Evolutionary conservation across 2,113 vertebrate species (phyloP).

Genomic region (Lepisosteus osseus): DNA sequence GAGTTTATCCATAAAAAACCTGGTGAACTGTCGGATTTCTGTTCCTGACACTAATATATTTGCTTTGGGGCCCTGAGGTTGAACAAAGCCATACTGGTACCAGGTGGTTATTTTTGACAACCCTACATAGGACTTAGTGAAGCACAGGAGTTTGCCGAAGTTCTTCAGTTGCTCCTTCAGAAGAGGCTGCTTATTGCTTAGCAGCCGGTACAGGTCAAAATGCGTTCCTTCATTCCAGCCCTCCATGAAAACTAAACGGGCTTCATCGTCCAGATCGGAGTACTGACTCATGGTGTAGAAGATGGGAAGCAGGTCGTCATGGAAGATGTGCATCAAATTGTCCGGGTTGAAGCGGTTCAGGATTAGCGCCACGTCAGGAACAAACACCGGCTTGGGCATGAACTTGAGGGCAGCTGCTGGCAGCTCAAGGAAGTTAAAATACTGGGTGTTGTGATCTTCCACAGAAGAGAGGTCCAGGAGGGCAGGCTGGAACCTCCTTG

Average conservation of each 20-base stretch:
- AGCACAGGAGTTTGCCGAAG: constrained; percentile 91
- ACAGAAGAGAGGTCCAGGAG: constrained; percentile 92
- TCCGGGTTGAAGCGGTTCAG: constrained; percentile 94
- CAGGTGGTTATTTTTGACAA: constrained; percentile 95
- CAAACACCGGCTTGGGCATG: constrained; percentile 91
- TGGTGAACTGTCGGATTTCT: constrained; percentile 87
- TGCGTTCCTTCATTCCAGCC: constrained; percentile 88
- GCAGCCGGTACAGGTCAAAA: constrained; percentile 88
- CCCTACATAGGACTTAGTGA: constrained; percentile 88
- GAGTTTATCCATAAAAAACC: constrained; percentile 74
- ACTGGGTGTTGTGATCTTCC: constrained; percentile 96
- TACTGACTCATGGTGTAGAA: constrained; percentile 95
- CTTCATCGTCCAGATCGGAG: constrained; percentile 77
- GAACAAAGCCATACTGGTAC: constrained; percentile 97
- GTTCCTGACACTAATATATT: constrained; percentile 92
- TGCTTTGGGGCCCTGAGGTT: constrained; percentile 94
- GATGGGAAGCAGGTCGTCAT: constrained; percentile 89
- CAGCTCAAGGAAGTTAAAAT: constrained; percentile 96
- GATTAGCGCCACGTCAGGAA: constrained; percentile 89
- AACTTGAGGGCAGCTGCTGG: constrained; percentile 85
- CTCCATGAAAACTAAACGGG: constrained; percentile 94
- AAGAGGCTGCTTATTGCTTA: constrained; percentile 90
- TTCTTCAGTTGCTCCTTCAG: constrained; percentile 84
- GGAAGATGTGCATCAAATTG: constrained; percentile 97
- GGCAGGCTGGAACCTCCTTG: constrained; percentile 91